Evolutionary conservation across 1,140 invertebrate genomes (phyloP), one percentile per base, ranked within the genome.

Genomic region (Drosophila kepulauana): DNA sequence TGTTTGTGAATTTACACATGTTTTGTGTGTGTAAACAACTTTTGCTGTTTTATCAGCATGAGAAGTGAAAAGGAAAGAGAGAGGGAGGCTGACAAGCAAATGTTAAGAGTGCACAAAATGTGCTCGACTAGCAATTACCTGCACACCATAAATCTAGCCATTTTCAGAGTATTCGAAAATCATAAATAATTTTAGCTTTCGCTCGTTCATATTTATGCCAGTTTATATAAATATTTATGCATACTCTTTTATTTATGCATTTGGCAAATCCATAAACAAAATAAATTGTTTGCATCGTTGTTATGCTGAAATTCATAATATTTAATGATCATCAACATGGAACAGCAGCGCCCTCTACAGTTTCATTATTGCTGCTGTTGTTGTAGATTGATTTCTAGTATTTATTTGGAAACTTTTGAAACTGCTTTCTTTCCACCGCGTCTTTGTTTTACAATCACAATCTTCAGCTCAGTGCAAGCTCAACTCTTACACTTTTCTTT

Each of bases 11-110:
- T 33, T 3, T 35, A 56, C 52, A 56, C 35, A 41, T 20, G 30
- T 56, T 56, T 20, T 41, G 54, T 10, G 35, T 41, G 54, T 57
- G 33, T 57, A 59, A 59, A 59, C 38, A 59, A 59, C 56, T 59
- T 16, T 59, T 59, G 56, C 38, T 41, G 30, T 28, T 58, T 41
- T 54, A 58, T 58, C 56, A 58, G 41, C 38, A 33, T 38, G 35
- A 33, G 33, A 8, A 33, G 20, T 4, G 20, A 25, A 2, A 33
- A 33, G 7, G 35, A 11, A 8, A 38, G 35, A 38, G 8, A 10
- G 35, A 8, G 35, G 6, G 35, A 38, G 8, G 10, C 35, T n/a
- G 54, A 2, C 10, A 16, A 8, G 54, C 13, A 57, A 38, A 38
- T n/a, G 3, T 15, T 57, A 43, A 5, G 2, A 25, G 15, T 15